Percentiles rank a stretch among this genome's conserved stretches.
These are phyloP conservation scores for Chaetodon trifascialis DNA, from an alignment of 2,113 vertebrate species.

Conservation along the genomic window DNA sequence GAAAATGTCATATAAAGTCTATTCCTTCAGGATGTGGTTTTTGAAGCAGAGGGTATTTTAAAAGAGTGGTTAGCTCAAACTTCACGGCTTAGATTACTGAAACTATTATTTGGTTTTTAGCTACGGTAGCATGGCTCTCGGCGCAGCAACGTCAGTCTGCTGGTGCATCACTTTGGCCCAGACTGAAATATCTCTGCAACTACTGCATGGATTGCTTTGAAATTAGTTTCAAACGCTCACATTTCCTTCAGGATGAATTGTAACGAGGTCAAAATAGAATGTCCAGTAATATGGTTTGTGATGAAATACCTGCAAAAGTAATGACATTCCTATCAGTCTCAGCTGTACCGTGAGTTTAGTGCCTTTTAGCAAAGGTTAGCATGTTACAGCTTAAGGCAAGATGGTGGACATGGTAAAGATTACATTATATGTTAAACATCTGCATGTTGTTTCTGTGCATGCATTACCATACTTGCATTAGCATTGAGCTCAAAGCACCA, in stretches of 20 bases:
- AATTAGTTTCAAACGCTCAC: not conserved
- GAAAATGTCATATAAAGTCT: not conserved
- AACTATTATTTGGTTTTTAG: not conserved
- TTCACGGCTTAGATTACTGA: not conserved
- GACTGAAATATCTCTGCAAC: conserved; percentile 3
- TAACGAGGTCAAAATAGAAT: not conserved
- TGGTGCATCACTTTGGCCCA: not conserved
- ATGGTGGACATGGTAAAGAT: not conserved
- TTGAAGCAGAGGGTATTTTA: not conserved
- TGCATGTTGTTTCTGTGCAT: too few species aligned
- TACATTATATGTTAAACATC: too few species aligned
- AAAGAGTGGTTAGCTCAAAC: not conserved
- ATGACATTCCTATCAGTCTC: not conserved
- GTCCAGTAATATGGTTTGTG: not conserved
- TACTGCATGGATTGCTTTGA: not conserved
- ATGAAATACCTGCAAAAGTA: not conserved
- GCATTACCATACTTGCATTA: too few species aligned
- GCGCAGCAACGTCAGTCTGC: too few species aligned
- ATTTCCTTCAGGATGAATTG: not conserved
- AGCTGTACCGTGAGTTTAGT: too few species aligned
- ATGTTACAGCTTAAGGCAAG: not conserved
- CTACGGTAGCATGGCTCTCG: not conserved
- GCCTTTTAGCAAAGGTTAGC: too few species aligned
- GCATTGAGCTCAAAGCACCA: too few species aligned
- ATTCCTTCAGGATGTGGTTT: not conserved